Evolutionary conservation across 2,113 vertebrate species (phyloP).

Genomic region (Illadopsis cleaveri): DNA sequence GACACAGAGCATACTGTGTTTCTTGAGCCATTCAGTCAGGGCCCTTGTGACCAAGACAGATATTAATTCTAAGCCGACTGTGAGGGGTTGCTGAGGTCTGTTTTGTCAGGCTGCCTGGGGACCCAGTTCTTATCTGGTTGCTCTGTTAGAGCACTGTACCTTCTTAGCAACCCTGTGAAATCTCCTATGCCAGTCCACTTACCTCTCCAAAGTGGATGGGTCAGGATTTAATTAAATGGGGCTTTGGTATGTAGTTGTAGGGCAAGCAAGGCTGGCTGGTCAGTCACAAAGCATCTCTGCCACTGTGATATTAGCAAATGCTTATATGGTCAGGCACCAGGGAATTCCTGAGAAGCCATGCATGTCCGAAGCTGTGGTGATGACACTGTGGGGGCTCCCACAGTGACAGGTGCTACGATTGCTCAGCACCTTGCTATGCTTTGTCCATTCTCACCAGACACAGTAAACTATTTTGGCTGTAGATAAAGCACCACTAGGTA

Average conservation of each 20-base stretch:
- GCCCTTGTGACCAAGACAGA: neutral
- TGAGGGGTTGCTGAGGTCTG: neutral
- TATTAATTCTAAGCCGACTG: neutral
- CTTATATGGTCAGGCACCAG: neutral
- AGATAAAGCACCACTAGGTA: neutral
- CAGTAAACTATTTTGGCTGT: neutral
- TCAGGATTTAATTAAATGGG: neutral
- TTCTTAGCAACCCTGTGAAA: neutral
- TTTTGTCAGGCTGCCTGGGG: neutral
- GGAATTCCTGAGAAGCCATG: conserved; percentile 29
- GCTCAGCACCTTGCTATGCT: conserved; percentile 33
- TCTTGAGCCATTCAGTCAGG: neutral
- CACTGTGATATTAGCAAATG: neutral
- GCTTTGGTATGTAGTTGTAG: neutral
- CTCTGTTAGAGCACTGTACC: neutral
- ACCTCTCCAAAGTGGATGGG: neutral
- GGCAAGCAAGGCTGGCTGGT: neutral
- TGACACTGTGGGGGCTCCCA: neutral
- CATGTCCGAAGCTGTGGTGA: fast-evolving
- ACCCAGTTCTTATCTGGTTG: neutral
- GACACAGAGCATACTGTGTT: neutral
- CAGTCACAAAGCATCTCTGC: neutral
- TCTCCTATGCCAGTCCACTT: neutral
- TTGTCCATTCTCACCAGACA: neutral
- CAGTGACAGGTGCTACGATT: neutral